Base-by-base conservation (phyloP, 2,888 invertebrate species). In the Agonopterix alstromeriana region DNA sequence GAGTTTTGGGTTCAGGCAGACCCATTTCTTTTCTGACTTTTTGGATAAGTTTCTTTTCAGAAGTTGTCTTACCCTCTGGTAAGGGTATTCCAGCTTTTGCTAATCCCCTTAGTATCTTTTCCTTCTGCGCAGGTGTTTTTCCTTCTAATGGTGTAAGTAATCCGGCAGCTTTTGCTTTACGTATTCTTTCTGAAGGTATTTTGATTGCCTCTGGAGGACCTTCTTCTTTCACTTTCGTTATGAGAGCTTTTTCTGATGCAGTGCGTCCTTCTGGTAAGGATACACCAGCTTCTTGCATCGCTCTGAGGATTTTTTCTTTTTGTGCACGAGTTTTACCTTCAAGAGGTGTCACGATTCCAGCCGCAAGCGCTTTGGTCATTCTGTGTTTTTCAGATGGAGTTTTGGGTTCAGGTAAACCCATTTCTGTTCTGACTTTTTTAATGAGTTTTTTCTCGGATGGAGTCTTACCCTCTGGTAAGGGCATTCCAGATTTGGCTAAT, bases 321-420 rank as follows among this genome's bases (percentile, higher is more conserved):
- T 63, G 52, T 38, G 46, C 12, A 5, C 43, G 7, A 2, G 62
- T 48, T 50, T 63, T 67, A 3, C 64, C 64, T 51, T 61, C 59
- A 12, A 67, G 46, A n/a, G 66, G 63, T 1, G 54, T 51, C 9
- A 64, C 53, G 0, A 65, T 42, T 10, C 63, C 66, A 8, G 57
- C 54, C 1, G 56, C 63, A 7, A 51, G 2, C 5, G 67, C 64
- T 53, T 60, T 57, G 10, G 55, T 46, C 3, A 57, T 58, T 35
- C 51, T 61, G 36, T 52, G 46, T 52, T 53, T 63, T 11, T 51
- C 50, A 0, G 57, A 45, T 9, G 54, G 36, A 10, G 63, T 57
- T 52, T 62, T 63, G 1, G 72, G 68, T 54, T 58, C 60, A 3
- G 69, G 70, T 4, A 69, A 47, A 35, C 65, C 65, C 35, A 65